Evolutionary conservation across 2,113 vertebrate species (phyloP).

Genomic region (Cheilinus undulatus): DNA sequence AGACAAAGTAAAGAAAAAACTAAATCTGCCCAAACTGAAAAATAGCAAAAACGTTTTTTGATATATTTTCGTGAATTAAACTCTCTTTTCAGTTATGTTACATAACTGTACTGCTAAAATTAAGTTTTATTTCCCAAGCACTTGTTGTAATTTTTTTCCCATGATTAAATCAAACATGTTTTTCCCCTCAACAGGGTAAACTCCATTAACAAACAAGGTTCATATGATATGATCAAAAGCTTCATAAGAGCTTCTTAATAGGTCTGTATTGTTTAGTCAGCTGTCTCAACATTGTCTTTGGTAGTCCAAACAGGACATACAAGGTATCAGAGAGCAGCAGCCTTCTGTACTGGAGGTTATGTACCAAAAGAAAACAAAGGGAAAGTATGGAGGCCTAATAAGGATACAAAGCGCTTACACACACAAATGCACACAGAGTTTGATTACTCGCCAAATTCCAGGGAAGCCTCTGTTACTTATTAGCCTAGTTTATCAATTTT

Average conservation of each 20-base stretch:
- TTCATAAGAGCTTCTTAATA: neutral
- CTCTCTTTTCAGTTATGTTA: neutral
- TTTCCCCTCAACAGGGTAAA: neutral
- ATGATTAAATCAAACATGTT: neutral
- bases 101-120: neutral
- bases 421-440: neutral
- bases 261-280: neutral
- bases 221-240: neutral
- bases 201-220: neutral
- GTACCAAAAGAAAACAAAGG: constrained; percentile 1
- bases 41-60: no score
- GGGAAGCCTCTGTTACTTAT: constrained; percentile 1
- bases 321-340: neutral
- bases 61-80: neutral
- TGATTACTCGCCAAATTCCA: neutral
- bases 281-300: neutral
- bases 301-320: neutral
- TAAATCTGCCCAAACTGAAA: no score
- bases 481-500: neutral
- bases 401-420: neutral
- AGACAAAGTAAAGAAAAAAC: no score
- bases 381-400: neutral
- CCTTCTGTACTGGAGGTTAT: neutral
- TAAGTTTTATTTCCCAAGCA: neutral
- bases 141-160: neutral